These are phyloP conservation scores for Anolis apletophallus DNA, from an alignment of 2,797 vertebrate genomes.

Conservation along the genomic window DNA sequence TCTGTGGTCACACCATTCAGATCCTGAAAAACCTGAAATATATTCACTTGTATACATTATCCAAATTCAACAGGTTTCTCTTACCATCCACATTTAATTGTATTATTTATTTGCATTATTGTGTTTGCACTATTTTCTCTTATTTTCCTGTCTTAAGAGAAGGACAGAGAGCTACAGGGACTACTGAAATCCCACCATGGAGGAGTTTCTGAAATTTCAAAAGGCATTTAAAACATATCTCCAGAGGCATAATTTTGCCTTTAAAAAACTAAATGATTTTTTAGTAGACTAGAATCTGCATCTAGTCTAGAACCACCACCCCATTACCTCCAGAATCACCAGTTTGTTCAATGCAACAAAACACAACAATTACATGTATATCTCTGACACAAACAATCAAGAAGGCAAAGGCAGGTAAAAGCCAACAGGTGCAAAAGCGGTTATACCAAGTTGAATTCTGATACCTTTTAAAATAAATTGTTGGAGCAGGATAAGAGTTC, in stretches of 20 bases:
- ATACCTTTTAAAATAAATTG: background rate
- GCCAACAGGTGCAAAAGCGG: background rate
- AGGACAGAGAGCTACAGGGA: background rate
- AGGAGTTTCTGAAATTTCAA: background rate
- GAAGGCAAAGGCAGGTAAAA: background rate
- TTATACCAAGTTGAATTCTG: background rate
- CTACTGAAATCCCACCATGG: background rate
- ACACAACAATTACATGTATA: background rate
- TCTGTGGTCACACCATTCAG: background rate
- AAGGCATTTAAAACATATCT: background rate
- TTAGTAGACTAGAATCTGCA: background rate
- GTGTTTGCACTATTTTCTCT: background rate
- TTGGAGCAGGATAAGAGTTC: background rate
- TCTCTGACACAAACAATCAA: background rate
- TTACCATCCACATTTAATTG: background rate
- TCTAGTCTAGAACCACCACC: background rate
- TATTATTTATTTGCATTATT: background rate
- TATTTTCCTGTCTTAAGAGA: background rate
- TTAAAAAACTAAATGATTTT: background rate
- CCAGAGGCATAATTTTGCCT: background rate
- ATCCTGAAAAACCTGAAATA: background rate
- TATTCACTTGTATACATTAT: background rate
- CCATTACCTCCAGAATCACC: background rate
- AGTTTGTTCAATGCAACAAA: background rate
- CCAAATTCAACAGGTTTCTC: background rate